Conservation (phyloP, 30 jellyfish, hydroid and myxozoan genomes). For the Hydractinia echinata region DNA sequence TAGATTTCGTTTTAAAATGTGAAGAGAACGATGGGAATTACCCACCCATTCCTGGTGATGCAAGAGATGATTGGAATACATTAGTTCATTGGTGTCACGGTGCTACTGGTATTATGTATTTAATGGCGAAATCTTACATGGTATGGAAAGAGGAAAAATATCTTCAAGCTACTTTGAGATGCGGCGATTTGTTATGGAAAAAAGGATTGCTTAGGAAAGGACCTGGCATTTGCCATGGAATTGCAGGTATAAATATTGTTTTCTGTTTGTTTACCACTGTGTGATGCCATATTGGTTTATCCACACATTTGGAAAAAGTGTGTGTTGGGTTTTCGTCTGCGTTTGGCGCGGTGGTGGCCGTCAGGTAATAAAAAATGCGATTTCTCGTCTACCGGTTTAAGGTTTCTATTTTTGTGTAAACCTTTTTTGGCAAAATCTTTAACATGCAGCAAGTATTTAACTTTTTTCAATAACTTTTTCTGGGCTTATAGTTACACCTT, state of each 20-base stretch:
- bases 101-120: conserved; percentile 83
- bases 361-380: too few relatives aligned
- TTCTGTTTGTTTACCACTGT: neutral
- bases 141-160: conserved; percentile 90
- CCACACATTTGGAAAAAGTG: too few relatives aligned
- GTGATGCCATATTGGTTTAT: neutral
- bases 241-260: conserved; percentile 60
- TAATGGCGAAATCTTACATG: conserved; percentile 74
- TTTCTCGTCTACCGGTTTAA: too few relatives aligned
- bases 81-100: conserved; percentile 99
- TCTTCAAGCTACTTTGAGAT: conserved; percentile 72
- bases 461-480: too few relatives aligned
- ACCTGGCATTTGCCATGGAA: conserved; percentile 98
- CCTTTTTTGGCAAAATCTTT: too few relatives aligned
- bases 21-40: conserved; percentile 76
- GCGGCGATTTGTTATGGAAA: conserved; percentile 86
- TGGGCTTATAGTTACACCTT: too few relatives aligned
- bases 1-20: conserved; percentile 58
- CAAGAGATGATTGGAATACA: conserved; percentile 92
- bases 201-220: conserved; percentile 92
- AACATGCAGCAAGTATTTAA: too few relatives aligned
- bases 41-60: conserved; percentile 87
- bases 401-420: too few relatives aligned
- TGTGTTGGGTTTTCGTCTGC: too few relatives aligned
- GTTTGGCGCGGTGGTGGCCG: too few relatives aligned